Base-by-base conservation (phyloP, 2,113 vertebrate species). In the Sinocyclocheilus anophthalmus region DNA sequence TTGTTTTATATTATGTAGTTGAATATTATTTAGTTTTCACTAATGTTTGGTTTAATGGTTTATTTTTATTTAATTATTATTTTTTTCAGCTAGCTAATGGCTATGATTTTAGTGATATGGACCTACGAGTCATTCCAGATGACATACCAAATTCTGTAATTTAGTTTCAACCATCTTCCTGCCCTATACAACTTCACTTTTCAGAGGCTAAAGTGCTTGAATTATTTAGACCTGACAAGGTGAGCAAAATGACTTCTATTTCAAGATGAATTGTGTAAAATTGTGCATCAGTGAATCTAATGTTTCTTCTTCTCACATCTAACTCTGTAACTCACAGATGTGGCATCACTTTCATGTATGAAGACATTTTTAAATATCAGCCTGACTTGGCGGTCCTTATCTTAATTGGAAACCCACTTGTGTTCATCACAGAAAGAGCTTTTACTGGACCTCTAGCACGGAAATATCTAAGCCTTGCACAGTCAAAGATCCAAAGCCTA, bases 111-210 rank as follows among this genome's bases (percentile, higher is more conserved):
- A 93, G 94, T 90, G 90, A 89, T 45, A 92, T 93, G 84, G 91
- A 85, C 90, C 89, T 94, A 81, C 87, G 26, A 26, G 59, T 91
- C 18, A 77, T 93, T 86, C 92, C 94, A 24, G 85, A 91, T 26
- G 79, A 81, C 8, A 83, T 94, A 37, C 93, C 93, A 77, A 76
- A 77, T 42, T 90, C 88, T 45, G 93, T 91, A 95, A 77, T 96
- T 96, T 88, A 92, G 93, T 84, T 96, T 96, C 91, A 94, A 88
- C 13, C n/a, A 87, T 24, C 87, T 96, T 50, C 86, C 88, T 55
- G 65, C 89, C 8, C 85, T 96, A 59, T 90, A 94, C 87, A 91
- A 87, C 48, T 92, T 88, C 76, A 91, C 92, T 1, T 95, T 96
- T 84, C 89, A 84, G 67, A 89, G 87, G 70, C 87, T 95, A 57